Evolutionary conservation across 1,140 invertebrate genomes (phyloP).

Genomic region (Zeugodacus cucurbitae): DNA sequence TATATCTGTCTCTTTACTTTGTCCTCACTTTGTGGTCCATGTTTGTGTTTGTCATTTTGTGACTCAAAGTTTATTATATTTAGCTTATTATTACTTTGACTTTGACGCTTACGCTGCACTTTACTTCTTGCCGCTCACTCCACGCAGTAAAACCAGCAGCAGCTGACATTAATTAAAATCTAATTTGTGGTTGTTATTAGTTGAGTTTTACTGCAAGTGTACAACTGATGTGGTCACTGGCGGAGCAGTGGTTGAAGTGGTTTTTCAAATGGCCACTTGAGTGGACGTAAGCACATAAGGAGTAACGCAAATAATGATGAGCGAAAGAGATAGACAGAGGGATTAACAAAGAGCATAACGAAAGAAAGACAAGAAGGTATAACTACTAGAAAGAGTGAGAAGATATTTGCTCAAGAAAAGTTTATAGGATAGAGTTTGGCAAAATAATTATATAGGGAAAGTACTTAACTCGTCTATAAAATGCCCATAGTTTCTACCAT

Average conservation of each 20-base stretch:
- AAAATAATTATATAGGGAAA: too few species aligned
- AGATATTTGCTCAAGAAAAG: too few species aligned
- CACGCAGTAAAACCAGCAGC: neutral
- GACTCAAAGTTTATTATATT: neutral
- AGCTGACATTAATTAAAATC: constrained; percentile 26
- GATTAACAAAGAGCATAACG: too few species aligned
- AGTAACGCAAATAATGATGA: neutral
- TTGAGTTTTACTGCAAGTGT: neutral
- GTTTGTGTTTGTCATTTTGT: neutral
- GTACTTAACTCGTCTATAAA: too few species aligned
- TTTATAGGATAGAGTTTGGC: too few species aligned
- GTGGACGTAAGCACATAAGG: neutral
- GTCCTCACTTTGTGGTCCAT: neutral
- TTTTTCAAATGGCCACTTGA: neutral
- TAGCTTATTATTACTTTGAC: constrained; percentile 7
- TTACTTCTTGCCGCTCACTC: neutral
- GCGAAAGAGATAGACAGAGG: neutral
- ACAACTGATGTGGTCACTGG: neutral
- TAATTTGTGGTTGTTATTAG: constrained; percentile 22
- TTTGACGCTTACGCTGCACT: neutral
- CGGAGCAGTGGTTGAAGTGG: neutral
- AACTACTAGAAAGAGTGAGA: too few species aligned
- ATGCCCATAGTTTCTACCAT: too few species aligned
- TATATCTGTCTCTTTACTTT: neutral
- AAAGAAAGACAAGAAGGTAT: neutral